Evolutionary conservation across 2,797 vertebrate genomes (phyloP), one percentile per base, ranked within the genome.

Genomic region (Acipenser ruthenus): DNA sequence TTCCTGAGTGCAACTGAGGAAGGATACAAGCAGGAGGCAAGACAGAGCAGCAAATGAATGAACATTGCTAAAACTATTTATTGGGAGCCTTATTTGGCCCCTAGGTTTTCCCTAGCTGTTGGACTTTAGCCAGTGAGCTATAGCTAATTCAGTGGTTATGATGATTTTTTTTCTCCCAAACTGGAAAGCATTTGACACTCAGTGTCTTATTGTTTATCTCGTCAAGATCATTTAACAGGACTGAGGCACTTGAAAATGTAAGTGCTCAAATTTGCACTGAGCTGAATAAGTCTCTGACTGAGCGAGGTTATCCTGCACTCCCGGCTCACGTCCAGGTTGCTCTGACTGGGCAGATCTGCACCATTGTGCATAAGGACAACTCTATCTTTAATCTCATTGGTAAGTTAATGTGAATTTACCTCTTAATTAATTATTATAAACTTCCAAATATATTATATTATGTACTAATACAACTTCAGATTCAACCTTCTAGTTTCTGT

Each of bases 341-440:
- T 23, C 87, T 98, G 12, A 64, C 84, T 11, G 94, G 94, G 67
- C 95, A 97, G 72, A 93, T 98, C 0, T 76, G 87, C 82, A 91
- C 79, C 76, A 83, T 97, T 53, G 78, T 80, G 59, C 85, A 94
- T 61, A 86, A 91, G 74, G 90, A 90, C 71, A 94, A 94, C 78
- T 89, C 94, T 7, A 78, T 98, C 71, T 84, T 85, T 74, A 88
- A 80, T 60, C 85, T 97, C 69, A 93, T 98, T 73, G 94, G 95
- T 97, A 83, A 87, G 93, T 78, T 70, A 37, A 37, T 37, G 23
- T 37, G 23, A 37, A 37, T 37, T 37, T 37, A 37, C 23, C 23
- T 37, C 23, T 37, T 4, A 37, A 18, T 37, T 4, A 37, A 18
- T 18, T 18, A 37, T 37, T 37, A 37, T 37, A 37, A 37, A 37